Conservation (phyloP, 2,797 vertebrate species). For the Pangasius djambal region DNA sequence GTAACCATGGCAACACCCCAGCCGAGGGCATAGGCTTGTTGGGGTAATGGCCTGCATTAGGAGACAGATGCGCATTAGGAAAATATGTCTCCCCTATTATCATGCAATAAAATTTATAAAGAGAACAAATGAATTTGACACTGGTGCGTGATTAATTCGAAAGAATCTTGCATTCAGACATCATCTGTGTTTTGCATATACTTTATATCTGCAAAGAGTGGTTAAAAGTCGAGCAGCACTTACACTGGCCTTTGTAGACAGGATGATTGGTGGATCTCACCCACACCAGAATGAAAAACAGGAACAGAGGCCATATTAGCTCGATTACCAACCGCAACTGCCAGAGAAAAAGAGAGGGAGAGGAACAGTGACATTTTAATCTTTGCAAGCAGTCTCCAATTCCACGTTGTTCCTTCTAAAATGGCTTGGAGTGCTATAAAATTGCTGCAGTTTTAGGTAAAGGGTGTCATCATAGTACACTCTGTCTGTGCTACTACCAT, state of each 20-base stretch:
- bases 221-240: slow-evolving; percentile 70
- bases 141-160: neutral
- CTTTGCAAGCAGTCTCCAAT: neutral
- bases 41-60: slow-evolving; percentile 87
- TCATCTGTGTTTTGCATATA: neutral
- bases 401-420: slow-evolving; percentile 9
- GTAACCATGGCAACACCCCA: slow-evolving; percentile 93
- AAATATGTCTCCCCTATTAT: neutral
- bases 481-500: neutral
- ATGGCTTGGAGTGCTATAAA: slow-evolving; percentile 5
- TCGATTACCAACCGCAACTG: slow-evolving; percentile 91
- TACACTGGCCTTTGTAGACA: slow-evolving; percentile 89
- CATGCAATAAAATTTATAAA: slow-evolving; percentile 11
- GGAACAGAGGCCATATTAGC: slow-evolving; percentile 92
- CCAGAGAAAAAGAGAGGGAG: slow-evolving; percentile 47
- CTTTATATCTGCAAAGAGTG: neutral
- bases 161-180: neutral
- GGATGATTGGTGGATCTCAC: slow-evolving; percentile 89
- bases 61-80: neutral
- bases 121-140: neutral
- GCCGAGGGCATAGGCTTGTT: slow-evolving; percentile 99
- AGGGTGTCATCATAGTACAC: slow-evolving; percentile 7
- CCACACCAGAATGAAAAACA: slow-evolving; percentile 93
- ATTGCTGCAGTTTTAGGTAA: slow-evolving; percentile 5
- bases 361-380: slow-evolving; percentile 10